Base-by-base conservation (phyloP, 2,797 vertebrate genomes). In the Protosalanx chinensis region DNA sequence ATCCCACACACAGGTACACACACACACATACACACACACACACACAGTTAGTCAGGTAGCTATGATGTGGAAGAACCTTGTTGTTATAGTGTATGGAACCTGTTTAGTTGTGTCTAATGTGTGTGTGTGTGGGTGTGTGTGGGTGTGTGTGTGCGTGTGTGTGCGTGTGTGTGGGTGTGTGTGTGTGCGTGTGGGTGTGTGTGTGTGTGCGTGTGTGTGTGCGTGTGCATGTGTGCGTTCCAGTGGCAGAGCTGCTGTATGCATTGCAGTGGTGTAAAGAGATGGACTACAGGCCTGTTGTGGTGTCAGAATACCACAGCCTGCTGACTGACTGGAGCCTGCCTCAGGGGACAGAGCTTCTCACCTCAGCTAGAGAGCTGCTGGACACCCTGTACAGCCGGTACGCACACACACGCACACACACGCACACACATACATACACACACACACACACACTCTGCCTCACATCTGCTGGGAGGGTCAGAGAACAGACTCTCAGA, bases 231-330 rank as follows among this genome's bases (percentile, higher is more conserved):
- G 41, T 61, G 2, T 71, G 79, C 84, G 46, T 15, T 72, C 29
- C 87, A 99, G 96, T 92, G 87, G 90, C 94, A 86, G 97, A 99
- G 70, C 84, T 98, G 46, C 86, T 98, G 16, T 98, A 96, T 72
- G 91, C 94, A 0, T 84, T 97, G 72, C 95, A 97, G 85, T 99
- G 97, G 97, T 97, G 95, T 88, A 92, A 94, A 82, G 96, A 98
- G 86, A 77, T 96, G 27, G 91, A 94, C 58, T 89, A 86, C 68
- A 88, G 88, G n/a, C 91, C 94, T 5, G 0, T 61, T 2, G 35
- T 86, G 7, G 88, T 96, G 65, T 84, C 88, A 18, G 91, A 93
- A 16, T 96, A 94, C 85, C 82, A 88, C 85, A 88, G 70, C 29
- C 90, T 95, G 85, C 89, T 96, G 64, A 86, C 88, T 67, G 91